phyloP scores from a whole-genome alignment of 2,888 invertebrate species.

The Eristalis intricaria region DNA sequence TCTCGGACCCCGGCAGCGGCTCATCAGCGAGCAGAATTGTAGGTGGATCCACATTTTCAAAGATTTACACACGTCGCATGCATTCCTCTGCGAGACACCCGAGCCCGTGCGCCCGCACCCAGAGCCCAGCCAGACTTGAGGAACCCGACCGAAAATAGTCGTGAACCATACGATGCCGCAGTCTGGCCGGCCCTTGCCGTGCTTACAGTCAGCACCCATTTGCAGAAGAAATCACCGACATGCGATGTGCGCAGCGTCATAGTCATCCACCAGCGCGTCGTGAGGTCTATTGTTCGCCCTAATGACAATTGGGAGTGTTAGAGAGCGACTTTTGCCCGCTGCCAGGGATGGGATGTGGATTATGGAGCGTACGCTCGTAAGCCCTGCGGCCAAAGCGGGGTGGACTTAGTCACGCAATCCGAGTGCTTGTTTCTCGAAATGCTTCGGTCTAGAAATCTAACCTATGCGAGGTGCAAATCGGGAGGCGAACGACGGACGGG shows the following conservation, averaged over 20 bases:
- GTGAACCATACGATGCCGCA: conserved; percentile 59
- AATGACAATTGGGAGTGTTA: conserved; percentile 72
- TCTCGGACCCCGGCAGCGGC: not conserved
- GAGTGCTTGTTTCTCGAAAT: conserved; percentile 26
- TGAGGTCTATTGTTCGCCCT: conserved; percentile 69
- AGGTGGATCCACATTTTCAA: conserved; percentile 62
- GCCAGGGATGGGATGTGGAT: conserved; percentile 45
- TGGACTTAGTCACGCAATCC: conserved; percentile 65
- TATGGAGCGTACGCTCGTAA: conserved; percentile 41
- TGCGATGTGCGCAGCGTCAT: conserved; percentile 47
- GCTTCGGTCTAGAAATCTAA: conserved; percentile 30
- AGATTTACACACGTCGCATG: conserved; percentile 66
- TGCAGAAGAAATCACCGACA: conserved; percentile 40
- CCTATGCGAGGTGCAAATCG: conserved; percentile 44
- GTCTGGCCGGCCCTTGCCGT: conserved; percentile 1
- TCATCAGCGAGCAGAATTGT: conserved; percentile 33
- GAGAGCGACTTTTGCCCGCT: conserved; percentile 22
- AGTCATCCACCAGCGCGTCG: conserved; percentile 37
- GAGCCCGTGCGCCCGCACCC: not conserved
- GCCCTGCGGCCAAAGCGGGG: conserved; percentile 47
- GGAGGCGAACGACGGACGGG: conserved; percentile 6
- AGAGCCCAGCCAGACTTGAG: conserved; percentile 17
- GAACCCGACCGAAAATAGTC: conserved; percentile 48
- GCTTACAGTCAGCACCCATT: conserved; percentile 8
- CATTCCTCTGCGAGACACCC: conserved; percentile 45